A percentile compares a stretch with the other conserved stretches of the same genome.
Conservation (phyloP, 2,113 vertebrate species). For the Tragelaphus strepsiceros region DNA sequence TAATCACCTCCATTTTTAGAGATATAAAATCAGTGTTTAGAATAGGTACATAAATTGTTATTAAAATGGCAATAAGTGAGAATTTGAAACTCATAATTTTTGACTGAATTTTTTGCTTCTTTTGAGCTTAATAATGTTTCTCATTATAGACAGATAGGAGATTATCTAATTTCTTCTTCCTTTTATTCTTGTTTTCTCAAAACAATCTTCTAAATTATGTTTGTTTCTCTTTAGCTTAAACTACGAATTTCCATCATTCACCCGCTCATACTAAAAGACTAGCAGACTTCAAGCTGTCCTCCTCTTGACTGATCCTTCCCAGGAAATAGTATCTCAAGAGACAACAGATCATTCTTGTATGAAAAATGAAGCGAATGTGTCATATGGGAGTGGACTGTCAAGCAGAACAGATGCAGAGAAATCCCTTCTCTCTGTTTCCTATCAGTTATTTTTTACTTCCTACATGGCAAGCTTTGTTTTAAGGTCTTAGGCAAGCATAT, state of each 20-base stretch:
- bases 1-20: neutral
- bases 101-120: neutral
- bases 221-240: neutral
- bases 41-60: neutral
- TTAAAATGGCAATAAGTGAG: neutral
- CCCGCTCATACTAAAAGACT: neutral
- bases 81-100: neutral
- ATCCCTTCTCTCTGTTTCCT: neutral
- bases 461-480: neutral
- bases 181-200: neutral
- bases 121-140: neutral
- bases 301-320: neutral
- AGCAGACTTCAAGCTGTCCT: constrained; percentile 35
- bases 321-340: constrained; percentile 49
- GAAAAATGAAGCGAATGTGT: constrained; percentile 50
- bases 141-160: neutral
- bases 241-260: neutral
- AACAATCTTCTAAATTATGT: neutral
- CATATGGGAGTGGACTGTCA: neutral
- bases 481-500: neutral
- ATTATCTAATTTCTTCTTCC: neutral
- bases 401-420: neutral
- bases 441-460: constrained; percentile 2
- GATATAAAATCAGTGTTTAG: neutral
- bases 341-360: constrained; percentile 13